Evolutionary conservation across 2,113 vertebrate genomes (phyloP).

Genomic region (Martes martes): DNA sequence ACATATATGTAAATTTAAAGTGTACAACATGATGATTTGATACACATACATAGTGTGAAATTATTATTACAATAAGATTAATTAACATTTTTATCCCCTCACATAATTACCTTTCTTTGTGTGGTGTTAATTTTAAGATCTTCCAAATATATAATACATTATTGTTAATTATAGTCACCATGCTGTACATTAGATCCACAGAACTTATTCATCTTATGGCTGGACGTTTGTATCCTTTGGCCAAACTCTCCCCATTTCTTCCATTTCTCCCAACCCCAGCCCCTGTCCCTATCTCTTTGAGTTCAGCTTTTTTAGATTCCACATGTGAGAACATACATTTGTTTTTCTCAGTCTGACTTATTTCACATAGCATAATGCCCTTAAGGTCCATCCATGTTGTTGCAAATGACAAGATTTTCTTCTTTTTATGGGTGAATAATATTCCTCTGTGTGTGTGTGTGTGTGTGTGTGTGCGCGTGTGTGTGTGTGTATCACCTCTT

Average conservation of each 20-base stretch:
- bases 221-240: neutral
- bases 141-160: neutral
- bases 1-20: neutral
- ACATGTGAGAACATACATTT: neutral
- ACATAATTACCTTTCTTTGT: neutral
- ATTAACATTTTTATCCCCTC: neutral
- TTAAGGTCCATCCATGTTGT: neutral
- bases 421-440: neutral
- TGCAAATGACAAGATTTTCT: neutral
- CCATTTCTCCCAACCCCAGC: neutral
- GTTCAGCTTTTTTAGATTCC: neutral
- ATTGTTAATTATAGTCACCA: neutral
- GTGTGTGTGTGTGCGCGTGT: neutral
- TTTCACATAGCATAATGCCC: neutral
- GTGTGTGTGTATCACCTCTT: neutral
- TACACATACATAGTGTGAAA: neutral
- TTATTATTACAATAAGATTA: neutral
- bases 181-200: neutral
- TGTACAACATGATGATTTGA: neutral
- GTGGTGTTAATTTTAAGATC: neutral
- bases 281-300: neutral
- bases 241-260: neutral
- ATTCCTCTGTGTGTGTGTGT: neutral
- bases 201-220: neutral
- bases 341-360: neutral